Evolutionary conservation across 2,888 invertebrate genomes (phyloP), one percentile per base, ranked within the genome.

Genomic region (Coenonympha glycerion): DNA sequence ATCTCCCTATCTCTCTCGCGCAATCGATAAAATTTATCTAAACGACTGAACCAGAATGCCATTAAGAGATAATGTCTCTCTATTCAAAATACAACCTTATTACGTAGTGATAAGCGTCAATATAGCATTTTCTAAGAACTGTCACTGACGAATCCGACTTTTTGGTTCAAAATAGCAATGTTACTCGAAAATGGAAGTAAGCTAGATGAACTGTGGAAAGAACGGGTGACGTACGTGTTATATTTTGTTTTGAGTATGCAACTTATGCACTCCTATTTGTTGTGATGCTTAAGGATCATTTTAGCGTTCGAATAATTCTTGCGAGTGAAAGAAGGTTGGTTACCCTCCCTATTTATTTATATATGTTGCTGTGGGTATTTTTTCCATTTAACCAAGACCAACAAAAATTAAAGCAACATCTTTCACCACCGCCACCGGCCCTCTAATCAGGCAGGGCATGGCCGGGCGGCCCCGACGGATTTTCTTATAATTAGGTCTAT

Each of bases 281-380:
- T 63, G 68, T 69, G 76, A 83, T 83, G 80, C 82, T 83, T 86
- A 83, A 79, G 79, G 85, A 83, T 77, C 81, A 84, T 76, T 83
- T 86, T 84, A 69, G 82, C 83, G 78, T 85, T 76, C 74, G 79
- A 24, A 6, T 19, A 4, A 36, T 36, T 19, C 11, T 11, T 36
- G n/a, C n/a, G n/a, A n/a, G n/a, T n/a, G n/a, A n/a, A n/a, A n/a
- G n/a, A n/a, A n/a, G n/a, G n/a, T n/a, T n/a, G n/a, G n/a, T n/a
- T n/a, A n/a, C n/a, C n/a, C n/a, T n/a, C n/a, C n/a, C n/a, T n/a
- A n/a, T n/a, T n/a, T n/a, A n/a, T n/a, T n/a, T n/a, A n/a, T n/a
- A n/a, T n/a, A n/a, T n/a, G n/a, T n/a, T n/a, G n/a, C n/a, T n/a
- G n/a, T n/a, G n/a, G n/a, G n/a, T n/a, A n/a, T n/a, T n/a, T n/a